phyloP scores from a whole-genome alignment of 1,140 invertebrate genomes.

The Neodiprion lecontei region DNA sequence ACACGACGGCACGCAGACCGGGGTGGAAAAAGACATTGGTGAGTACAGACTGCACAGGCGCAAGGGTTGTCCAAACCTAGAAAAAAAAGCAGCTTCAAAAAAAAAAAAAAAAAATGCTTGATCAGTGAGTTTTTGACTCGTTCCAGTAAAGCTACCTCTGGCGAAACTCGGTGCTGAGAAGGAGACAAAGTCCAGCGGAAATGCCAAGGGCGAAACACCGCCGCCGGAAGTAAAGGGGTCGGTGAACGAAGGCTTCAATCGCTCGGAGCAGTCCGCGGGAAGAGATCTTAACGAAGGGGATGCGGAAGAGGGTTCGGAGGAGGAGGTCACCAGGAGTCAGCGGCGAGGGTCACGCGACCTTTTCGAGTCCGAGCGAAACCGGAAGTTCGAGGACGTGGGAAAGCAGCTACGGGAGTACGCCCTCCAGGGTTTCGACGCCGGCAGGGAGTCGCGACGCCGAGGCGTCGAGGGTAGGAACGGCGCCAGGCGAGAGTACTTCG shows the following conservation, averaged over 20 bases:
- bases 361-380: slow-evolving; percentile 30
- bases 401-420: slow-evolving; percentile 45
- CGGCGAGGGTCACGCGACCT: slow-evolving; percentile 19
- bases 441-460: slow-evolving; percentile 34
- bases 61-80: not conserved
- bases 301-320: slow-evolving; percentile 38
- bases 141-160: slow-evolving; percentile 36
- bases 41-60: not conserved
- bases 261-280: not conserved
- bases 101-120: not conserved
- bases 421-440: slow-evolving; percentile 43
- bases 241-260: slow-evolving; percentile 17
- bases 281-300: slow-evolving; percentile 28
- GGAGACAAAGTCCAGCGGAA: slow-evolving; percentile 33
- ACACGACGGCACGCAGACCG: slow-evolving; percentile 41
- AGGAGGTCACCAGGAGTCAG: slow-evolving; percentile 19
- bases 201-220: slow-evolving; percentile 12
- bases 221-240: slow-evolving; percentile 12
- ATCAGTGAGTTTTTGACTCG: slow-evolving; percentile 7
- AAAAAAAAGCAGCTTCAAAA: not conserved
- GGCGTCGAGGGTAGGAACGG: slow-evolving; percentile 9
- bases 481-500: slow-evolving; percentile 18
- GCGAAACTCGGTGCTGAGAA: slow-evolving; percentile 38
- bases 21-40: slow-evolving; percentile 47
- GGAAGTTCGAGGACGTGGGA: slow-evolving; percentile 36